Base-by-base conservation (phyloP, 2,888 invertebrate species). In the Sipha maydis region DNA sequence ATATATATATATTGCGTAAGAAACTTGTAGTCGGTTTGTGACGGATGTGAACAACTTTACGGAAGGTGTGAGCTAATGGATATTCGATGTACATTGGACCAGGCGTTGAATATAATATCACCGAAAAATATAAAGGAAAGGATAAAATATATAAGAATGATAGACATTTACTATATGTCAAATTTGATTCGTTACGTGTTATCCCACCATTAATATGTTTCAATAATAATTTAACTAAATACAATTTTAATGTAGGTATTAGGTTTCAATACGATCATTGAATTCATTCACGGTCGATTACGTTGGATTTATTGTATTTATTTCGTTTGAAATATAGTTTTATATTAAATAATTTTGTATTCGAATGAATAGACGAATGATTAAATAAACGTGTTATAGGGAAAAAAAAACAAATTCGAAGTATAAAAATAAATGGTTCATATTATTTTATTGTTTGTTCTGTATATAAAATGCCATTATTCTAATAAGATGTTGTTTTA, bases 31-130 rank as follows among this genome's bases (percentile, higher is more conserved):
- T 82, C 31, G 75, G 86, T 80, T 73, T 75, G 80, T 88, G 80
- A 88, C 86, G 80, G 80, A 86, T 86, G 86, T 56, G 79, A 88
- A 75, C 80, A 80, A 86, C 79, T 79, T 86, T 73, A 34, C 34
- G 79, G 56, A 73, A 80, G 56, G 80, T 82, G 38, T 31, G 80
- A 73, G 75, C 61, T 88, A 88, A 88, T 88, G 86, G 86, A 88
- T 88, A 88, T 88, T 88, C 80, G 80, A 80, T 88, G 86, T 88
- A 80, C 85, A 48, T 28, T 34, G n/a, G 54, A n/a, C 61, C 61
- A 34, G 34, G 38, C 61, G 34, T 61, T 38, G 61, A 38, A 56
- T 61, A 28, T 38, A 56, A n/a, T 56, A 61, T 21, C 41, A 48
- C 79, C 61, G 31, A 77, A 84, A 80, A 78, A 80, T 9, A 76